Evolutionary conservation across 2,888 invertebrate genomes (phyloP).

Genomic region (Harpagoxenus sublaevis): DNA sequence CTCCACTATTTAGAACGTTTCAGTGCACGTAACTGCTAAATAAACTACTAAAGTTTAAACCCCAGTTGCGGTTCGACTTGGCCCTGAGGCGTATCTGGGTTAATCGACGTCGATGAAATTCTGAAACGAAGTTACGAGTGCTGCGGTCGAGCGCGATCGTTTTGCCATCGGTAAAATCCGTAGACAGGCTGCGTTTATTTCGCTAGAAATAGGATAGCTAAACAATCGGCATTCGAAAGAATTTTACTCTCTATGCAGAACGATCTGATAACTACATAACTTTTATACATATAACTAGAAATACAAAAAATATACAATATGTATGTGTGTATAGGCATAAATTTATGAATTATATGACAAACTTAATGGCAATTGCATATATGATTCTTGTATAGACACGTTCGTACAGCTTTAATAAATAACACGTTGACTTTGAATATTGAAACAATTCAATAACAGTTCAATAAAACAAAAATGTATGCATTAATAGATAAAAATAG

Average conservation of each 20-base stretch:
- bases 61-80: conserved; percentile 66
- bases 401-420: neutral
- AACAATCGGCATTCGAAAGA: conserved; percentile 55
- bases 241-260: conserved; percentile 10
- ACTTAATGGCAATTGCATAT: neutral
- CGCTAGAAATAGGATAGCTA: conserved; percentile 50
- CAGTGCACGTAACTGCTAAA: conserved; percentile 68
- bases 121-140: conserved; percentile 71
- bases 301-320: neutral
- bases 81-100: conserved; percentile 69
- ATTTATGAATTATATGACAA: neutral
- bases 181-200: conserved; percentile 52
- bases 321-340: neutral
- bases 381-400: neutral
- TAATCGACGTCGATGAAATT: conserved; percentile 76
- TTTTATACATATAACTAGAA: neutral
- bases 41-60: conserved; percentile 73
- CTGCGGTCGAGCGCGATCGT: conserved; percentile 62
- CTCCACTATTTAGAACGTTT: conserved; percentile 63
- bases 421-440: neutral
- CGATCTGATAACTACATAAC: conserved; percentile 48
- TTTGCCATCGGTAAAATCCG: conserved; percentile 61
- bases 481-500: neutral
- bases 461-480: neutral
- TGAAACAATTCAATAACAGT: neutral